These are phyloP conservation scores for Trachelipus rathkii DNA, from an alignment of 1,140 invertebrate genomes.

Conservation along the genomic window DNA sequence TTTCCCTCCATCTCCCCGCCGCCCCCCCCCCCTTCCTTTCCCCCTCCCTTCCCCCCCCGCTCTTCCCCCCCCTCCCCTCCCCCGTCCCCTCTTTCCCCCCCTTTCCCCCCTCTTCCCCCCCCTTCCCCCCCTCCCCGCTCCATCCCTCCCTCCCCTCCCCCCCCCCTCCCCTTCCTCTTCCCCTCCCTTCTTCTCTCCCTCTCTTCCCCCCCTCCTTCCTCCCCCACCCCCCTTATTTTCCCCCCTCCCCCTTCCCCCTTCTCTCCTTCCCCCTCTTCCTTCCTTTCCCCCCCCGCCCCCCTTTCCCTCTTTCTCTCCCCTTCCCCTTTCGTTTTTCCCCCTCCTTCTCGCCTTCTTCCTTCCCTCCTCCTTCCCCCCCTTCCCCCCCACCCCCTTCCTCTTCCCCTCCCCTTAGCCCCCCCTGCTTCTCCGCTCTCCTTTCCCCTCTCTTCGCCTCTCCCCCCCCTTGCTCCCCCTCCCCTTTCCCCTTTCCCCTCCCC, in stretches of 20 bases:
- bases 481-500: too few relatives aligned
- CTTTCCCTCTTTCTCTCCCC: neutral
- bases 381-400: neutral
- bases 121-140: too few relatives aligned
- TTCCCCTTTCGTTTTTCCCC: neutral
- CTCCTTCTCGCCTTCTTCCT: neutral
- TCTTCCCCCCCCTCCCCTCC: too few relatives aligned
- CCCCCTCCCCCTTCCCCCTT: neutral
- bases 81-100: too few relatives aligned
- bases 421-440: neutral
- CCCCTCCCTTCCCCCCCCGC: too few relatives aligned
- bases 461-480: neutral
- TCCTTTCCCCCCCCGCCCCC: neutral
- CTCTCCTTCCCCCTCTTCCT: neutral
- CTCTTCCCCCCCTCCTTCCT: neutral
- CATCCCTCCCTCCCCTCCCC: too few relatives aligned
- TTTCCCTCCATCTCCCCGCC: too few relatives aligned
- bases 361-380: neutral
- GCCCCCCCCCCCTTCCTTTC: too few relatives aligned
- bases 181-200: neutral
- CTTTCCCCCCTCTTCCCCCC: too few relatives aligned
- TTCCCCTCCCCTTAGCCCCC: neutral
- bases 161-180: neutral
- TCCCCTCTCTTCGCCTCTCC: neutral
- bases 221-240: neutral